A percentile compares a stretch with the other conserved stretches of the same genome.
phyloP scores from a whole-genome alignment of 2,797 vertebrate genomes.

The Acanthurus tractus region DNA sequence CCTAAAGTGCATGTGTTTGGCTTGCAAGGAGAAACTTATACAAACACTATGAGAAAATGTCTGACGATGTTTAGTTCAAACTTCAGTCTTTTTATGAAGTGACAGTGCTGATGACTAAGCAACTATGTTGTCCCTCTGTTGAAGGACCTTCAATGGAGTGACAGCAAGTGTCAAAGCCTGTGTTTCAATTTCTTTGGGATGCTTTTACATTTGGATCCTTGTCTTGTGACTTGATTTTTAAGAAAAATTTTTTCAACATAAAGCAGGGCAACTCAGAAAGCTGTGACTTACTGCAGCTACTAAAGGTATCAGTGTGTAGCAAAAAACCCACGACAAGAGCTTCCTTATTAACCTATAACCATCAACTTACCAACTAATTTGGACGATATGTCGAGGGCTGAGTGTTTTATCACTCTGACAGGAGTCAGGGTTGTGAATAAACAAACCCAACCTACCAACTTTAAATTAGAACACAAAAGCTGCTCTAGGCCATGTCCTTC shows the following conservation, averaged over 20 bases:
- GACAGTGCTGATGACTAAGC: too few relatives aligned
- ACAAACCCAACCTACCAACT: slow-evolving; percentile 41
- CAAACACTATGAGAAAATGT: too few relatives aligned
- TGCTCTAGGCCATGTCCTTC: slow-evolving; percentile 43
- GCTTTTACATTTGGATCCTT: neutral
- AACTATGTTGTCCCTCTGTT: too few relatives aligned
- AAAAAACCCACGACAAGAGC: slow-evolving; percentile 34
- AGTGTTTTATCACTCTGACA: slow-evolving; percentile 52
- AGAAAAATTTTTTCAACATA: neutral
- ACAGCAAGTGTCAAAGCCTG: neutral
- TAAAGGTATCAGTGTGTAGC: slow-evolving; percentile 17
- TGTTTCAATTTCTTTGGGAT: neutral
- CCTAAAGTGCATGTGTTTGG: too few relatives aligned
- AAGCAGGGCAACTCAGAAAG: neutral
- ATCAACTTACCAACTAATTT: slow-evolving; percentile 46
- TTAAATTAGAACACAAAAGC: slow-evolving; percentile 36
- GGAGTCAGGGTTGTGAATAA: slow-evolving; percentile 50
- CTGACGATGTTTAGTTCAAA: too few relatives aligned
- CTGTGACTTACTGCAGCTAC: slow-evolving; percentile 11
- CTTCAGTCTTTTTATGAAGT: too few relatives aligned
- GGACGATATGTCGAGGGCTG: slow-evolving; percentile 22
- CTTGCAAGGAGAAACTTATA: too few relatives aligned
- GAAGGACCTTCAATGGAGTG: neutral
- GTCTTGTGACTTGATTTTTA: neutral
- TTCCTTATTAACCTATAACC: slow-evolving; percentile 22